Conservation (phyloP, 2,113 vertebrate species). For the Lates calcarifer region DNA sequence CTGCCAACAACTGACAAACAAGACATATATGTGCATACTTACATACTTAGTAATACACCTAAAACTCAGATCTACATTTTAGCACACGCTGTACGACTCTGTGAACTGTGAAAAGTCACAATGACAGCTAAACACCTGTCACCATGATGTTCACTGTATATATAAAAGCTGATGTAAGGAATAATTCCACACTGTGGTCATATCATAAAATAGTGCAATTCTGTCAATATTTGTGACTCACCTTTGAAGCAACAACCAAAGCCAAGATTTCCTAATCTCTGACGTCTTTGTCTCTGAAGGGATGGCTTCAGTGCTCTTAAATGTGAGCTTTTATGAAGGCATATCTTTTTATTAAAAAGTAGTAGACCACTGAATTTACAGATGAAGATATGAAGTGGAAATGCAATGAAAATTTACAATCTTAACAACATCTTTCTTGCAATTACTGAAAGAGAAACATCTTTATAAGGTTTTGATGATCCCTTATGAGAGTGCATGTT, state of each 20-base stretch:
- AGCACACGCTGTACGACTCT: neutral
- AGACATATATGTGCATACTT: conserved; percentile 31
- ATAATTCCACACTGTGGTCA: no score
- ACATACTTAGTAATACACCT: conserved; percentile 3
- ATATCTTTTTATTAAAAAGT: conserved; percentile 20
- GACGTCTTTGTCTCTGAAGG: neutral
- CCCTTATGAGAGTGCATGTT: neutral
- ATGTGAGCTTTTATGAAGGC: conserved; percentile 15
- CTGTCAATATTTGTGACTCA: no score
- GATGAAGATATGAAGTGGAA: neutral
- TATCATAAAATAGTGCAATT: no score
- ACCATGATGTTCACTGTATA: neutral
- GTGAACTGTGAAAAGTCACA: neutral
- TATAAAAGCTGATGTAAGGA: neutral
- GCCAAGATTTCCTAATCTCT: no score
- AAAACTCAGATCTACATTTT: neutral
- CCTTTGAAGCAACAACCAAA: no score
- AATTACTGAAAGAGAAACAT: neutral
- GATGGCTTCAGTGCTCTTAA: neutral
- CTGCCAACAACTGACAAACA: conserved; percentile 86
- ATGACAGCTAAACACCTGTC: neutral
- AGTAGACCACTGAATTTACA: neutral
- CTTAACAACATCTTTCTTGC: neutral
- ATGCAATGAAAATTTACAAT: neutral
- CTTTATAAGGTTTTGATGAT: conserved; percentile 6